These are phyloP conservation scores for Beris morrisii DNA, from an alignment of 2,888 invertebrate genomes.

Conservation along the genomic window DNA sequence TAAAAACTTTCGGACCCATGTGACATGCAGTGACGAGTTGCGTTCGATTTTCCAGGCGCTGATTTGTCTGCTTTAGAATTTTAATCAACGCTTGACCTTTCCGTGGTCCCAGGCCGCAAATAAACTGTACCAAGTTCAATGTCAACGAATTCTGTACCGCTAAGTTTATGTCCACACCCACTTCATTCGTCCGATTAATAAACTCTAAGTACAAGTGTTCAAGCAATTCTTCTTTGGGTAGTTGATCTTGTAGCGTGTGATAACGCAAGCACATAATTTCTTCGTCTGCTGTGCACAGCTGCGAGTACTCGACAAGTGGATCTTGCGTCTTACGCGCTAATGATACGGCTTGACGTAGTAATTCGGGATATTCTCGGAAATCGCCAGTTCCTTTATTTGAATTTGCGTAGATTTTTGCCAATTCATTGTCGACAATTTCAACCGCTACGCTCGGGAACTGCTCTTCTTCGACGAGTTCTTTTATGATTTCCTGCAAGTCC, in stretches of 20 bases:
- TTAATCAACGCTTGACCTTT: slow-evolving; percentile 88
- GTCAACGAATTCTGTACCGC: slow-evolving; percentile 88
- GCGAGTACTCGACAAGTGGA: slow-evolving; percentile 93
- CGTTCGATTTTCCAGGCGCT: slow-evolving; percentile 89
- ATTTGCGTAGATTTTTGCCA: slow-evolving; percentile 90
- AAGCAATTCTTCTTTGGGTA: slow-evolving; percentile 81
- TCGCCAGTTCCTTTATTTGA: slow-evolving; percentile 85
- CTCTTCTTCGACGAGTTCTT: slow-evolving; percentile 76
- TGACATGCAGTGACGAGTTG: slow-evolving; percentile 94
- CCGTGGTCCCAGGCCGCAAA: slow-evolving; percentile 94
- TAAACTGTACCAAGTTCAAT: slow-evolving; percentile 89
- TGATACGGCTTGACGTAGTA: slow-evolving; percentile 90
- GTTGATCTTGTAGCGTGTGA: slow-evolving; percentile 81
- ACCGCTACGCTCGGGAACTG: slow-evolving; percentile 86
- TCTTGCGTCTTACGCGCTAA: slow-evolving; percentile 91
- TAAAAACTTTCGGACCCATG: slow-evolving; percentile 98
- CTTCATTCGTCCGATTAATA: slow-evolving; percentile 95
- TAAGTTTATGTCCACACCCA: slow-evolving; percentile 95
- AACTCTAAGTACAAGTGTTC: slow-evolving; percentile 86
- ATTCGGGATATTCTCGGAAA: slow-evolving; percentile 89
- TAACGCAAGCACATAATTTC: slow-evolving; percentile 94
- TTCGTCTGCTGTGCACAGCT: slow-evolving; percentile 93
- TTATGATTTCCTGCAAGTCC: slow-evolving; percentile 74
- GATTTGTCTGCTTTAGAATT: slow-evolving; percentile 87
- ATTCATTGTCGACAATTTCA: slow-evolving; percentile 91